Base-by-base conservation (phyloP, 2,888 invertebrate genomes). In the Xanthia togata region DNA sequence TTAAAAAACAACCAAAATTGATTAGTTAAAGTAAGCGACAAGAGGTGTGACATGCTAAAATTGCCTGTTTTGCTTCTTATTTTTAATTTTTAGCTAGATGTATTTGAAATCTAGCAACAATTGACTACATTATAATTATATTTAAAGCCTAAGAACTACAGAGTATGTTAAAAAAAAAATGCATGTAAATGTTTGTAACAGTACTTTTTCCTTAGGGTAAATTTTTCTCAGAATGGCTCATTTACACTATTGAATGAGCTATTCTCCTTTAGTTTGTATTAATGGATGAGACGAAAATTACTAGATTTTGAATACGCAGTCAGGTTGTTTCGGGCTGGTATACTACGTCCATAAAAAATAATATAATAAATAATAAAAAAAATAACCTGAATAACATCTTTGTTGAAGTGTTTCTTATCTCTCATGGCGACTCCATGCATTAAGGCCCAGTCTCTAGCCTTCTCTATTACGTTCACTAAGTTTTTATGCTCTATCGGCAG, bases 381-480 rank as follows among this genome's bases (percentile, higher is more conserved):
- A 41, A 55, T 62, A 23, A 88, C 97, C 94, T 97, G 97, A 68
- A 98, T 94, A 1, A 97, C 92, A 93, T 98, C 98, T 83, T 97
- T 96, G 82, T 97, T 97, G 90, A 97, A 98, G 85, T 97, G 96
- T 55, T 96, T 96, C 92, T 97, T 98, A 53, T 98, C 97, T 79
- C 98, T 96, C 98, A 98, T 98, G 2, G 97, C 98, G 67, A 98
- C 98, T 14, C 98, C 98, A 93, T 98, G 98, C 98, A 98, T 98
- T 53, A 98, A 92, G 1, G 98, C 98, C 98, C 98, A 98, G 93
- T 98, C 98, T 93, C 98, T 98, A 0, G 98, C 97, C 92, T 98
- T 98, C 77, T 97, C 97, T 1, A 97, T 97, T 50, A 98, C 94
- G 83, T 97, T 97, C 26, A 96, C 90, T 68, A 98, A 95, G n/a